phyloP scores from a whole-genome alignment of 2,113 vertebrate species.

The Toxostoma redivivum region DNA sequence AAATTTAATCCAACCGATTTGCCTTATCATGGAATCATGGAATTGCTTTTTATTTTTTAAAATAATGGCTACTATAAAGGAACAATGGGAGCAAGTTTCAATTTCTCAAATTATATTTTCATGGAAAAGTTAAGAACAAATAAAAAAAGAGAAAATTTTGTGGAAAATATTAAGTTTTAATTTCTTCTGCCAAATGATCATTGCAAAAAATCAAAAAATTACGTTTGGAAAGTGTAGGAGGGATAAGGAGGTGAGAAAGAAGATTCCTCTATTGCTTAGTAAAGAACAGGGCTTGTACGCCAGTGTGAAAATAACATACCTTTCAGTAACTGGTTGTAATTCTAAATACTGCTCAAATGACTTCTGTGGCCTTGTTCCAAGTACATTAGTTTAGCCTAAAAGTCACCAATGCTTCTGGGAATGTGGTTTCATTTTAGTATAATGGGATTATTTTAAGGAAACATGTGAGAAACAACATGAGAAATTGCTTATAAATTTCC shows the following conservation, averaged over 20 bases:
- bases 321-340: not conserved
- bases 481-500: not conserved
- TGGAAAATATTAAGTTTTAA: not conserved
- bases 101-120: not conserved
- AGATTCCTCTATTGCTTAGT: not conserved
- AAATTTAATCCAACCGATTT: not conserved
- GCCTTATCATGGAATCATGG: not conserved
- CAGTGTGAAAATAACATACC: not conserved
- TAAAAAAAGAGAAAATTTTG: not conserved
- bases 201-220: not conserved
- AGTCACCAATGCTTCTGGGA: not conserved
- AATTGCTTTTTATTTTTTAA: not conserved
- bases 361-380: not conserved
- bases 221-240: not conserved
- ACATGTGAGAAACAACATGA: not conserved
- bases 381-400: not conserved
- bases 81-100: not conserved
- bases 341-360: not conserved
- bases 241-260: not conserved
- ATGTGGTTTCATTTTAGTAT: not conserved
- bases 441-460: conserved; percentile 22
- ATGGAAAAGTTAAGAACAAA: not conserved
- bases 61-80: not conserved
- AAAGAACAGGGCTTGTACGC: not conserved
- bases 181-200: not conserved